Evolutionary conservation across 2,888 invertebrate species (phyloP).

Genomic region (Idaea biselata): DNA sequence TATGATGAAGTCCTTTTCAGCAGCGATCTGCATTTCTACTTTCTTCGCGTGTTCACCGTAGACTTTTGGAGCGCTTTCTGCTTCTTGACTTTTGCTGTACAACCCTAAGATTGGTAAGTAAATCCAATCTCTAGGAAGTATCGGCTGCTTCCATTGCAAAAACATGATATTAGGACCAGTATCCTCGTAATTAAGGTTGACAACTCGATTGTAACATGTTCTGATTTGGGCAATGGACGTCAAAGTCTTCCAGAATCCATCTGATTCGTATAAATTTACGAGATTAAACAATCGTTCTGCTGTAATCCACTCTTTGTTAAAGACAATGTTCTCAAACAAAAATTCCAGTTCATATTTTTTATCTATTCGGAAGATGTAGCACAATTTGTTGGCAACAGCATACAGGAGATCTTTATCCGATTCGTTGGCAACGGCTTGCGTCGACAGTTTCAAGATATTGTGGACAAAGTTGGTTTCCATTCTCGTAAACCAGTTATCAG

Average conservation of each 20-base stretch:
- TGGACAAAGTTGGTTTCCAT: conserved; percentile 81
- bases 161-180: conserved; percentile 63
- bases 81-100: conserved; percentile 76
- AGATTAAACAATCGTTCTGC: conserved; percentile 78
- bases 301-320: conserved; percentile 81
- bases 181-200: conserved; percentile 53
- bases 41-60: conserved; percentile 51
- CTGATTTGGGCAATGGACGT: conserved; percentile 62
- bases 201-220: conserved; percentile 64
- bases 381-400: conserved; percentile 80
- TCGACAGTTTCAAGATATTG: conserved; percentile 69
- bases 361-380: conserved; percentile 81
- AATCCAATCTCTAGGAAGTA: conserved; percentile 90
- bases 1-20: conserved; percentile 68
- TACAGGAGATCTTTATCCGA: conserved; percentile 75
- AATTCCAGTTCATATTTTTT: conserved; percentile 80
- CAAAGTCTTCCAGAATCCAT: conserved; percentile 62
- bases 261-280: conserved; percentile 71
- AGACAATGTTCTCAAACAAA: conserved; percentile 81
- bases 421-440: conserved; percentile 56
- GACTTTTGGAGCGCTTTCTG: conserved; percentile 38
- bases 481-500: conserved; percentile 83
- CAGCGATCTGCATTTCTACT: conserved; percentile 47
- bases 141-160: conserved; percentile 80
- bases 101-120: conserved; percentile 85